Base-by-base conservation (phyloP, 2,888 invertebrate genomes). In the Leptinotarsa rubiginosa region DNA sequence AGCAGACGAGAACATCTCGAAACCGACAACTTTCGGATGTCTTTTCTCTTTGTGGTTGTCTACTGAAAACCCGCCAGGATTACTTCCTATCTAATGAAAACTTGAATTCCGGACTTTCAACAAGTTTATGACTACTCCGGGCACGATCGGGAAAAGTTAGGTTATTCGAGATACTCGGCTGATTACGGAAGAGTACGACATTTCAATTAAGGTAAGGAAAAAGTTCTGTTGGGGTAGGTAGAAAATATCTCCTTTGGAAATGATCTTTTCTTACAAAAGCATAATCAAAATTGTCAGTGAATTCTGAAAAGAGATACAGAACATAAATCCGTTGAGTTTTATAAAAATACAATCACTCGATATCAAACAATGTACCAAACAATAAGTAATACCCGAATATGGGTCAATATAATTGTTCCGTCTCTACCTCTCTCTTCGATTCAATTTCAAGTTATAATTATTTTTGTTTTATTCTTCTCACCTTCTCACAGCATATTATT, bases 31-130 rank as follows among this genome's bases (percentile, higher is more conserved):
- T 81, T 82, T 80, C 73, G 77, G 78, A 78, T 80, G 80, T 77
- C 79, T 80, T 74, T 79, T 78, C 81, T 76, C 76, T 74, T 74
- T 74, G 64, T 70, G 70, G 75, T 75, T 69, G 56, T 66, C 66
- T 62, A 70, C 75, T 77, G 75, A 77, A 77, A 78, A 75, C 74
- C 77, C 72, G 69, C 77, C 73, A 73, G 75, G 77, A 78, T 78
- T 79, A 77, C 80, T 79, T 75, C 76, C 75, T 78, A 75, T 79
- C 77, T 81, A 80, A 81, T 80, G 81, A 81, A 81, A 81, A 81
- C 79, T 79, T 77, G 73, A 78, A 78, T 78, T 79, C 74, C 75
- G 73, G 72, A 73, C 78, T 75, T 77, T 72, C 73, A 75, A 75
- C 74, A 75, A 77, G 75, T 78, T 78, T 75, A 70, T 70, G 49